phyloP scores from a whole-genome alignment of 2,113 vertebrate species.

The Cranoglanis bouderius region DNA sequence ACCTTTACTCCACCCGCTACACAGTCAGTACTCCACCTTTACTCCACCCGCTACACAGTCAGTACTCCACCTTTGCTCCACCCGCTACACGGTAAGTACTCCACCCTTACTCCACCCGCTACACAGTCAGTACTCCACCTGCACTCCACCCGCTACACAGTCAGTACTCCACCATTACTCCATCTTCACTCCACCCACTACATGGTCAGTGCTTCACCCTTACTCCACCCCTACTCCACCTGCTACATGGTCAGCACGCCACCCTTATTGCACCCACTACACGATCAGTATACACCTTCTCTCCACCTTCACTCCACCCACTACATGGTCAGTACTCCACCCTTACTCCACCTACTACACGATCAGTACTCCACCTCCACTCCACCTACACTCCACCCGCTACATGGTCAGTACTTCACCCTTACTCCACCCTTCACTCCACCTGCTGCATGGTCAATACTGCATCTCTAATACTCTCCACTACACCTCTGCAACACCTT shows the following conservation, averaged over 20 bases:
- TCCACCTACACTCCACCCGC: background rate
- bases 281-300: background rate
- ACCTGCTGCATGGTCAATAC: background rate
- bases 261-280: background rate
- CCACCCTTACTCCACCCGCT: background rate
- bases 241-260: background rate
- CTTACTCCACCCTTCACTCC: background rate
- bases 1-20: too few relatives aligned
- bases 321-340: background rate
- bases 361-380: background rate
- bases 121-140: background rate
- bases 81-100: background rate
- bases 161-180: background rate
- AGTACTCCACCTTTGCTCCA: too few relatives aligned
- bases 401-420: background rate
- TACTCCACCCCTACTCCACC: background rate
- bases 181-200: background rate
- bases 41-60: too few relatives aligned
- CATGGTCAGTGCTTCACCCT: background rate
- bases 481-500: too few relatives aligned
- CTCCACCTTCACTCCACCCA: background rate
- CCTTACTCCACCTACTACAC: background rate
- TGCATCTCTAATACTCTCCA: too few relatives aligned
- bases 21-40: too few relatives aligned
- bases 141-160: too few relatives aligned